Percentiles rank a stretch among this genome's conserved stretches.
Conservation (phyloP, 2,113 vertebrate species). For the Macquaria australasica region DNA sequence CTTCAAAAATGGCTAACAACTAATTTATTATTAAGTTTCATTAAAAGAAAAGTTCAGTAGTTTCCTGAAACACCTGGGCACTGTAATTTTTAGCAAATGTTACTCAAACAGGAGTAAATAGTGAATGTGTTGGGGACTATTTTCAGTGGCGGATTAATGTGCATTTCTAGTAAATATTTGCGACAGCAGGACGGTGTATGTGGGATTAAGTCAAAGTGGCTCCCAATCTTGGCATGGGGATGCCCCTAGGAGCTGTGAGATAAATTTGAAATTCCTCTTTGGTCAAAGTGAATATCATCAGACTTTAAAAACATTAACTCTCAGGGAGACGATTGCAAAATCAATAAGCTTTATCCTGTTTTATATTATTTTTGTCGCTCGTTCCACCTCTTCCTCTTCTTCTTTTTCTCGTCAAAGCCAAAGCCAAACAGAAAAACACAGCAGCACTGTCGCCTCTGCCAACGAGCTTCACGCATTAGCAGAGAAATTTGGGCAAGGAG, state of each 20-base stretch:
- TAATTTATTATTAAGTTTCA: too few relatives aligned
- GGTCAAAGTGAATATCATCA: neutral
- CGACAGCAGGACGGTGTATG: neutral
- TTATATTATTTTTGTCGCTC: constrained; percentile 37
- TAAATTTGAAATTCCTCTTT: too few relatives aligned
- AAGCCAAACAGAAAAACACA: constrained; percentile 52
- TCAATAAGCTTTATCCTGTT: constrained; percentile 23
- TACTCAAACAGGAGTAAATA: neutral
- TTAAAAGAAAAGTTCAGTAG: too few relatives aligned
- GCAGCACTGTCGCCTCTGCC: constrained; percentile 48
- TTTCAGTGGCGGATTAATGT: too few relatives aligned
- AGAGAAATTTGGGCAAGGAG: constrained; percentile 72
- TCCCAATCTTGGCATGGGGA: neutral
- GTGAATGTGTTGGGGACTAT: too few relatives aligned
- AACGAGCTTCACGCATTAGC: constrained; percentile 70
- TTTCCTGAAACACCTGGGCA: too few relatives aligned
- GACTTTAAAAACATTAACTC: neutral
- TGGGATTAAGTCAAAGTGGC: neutral
- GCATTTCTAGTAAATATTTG: too few relatives aligned
- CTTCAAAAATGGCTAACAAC: too few relatives aligned
- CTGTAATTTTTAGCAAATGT: too few relatives aligned
- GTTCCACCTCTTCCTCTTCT: constrained; percentile 33
- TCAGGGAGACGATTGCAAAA: neutral
- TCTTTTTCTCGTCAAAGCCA: constrained; percentile 34
- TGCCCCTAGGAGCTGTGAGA: neutral